These are phyloP conservation scores for Corythaeola cristata DNA, from an alignment of 2,113 vertebrate genomes.

Conservation along the genomic window DNA sequence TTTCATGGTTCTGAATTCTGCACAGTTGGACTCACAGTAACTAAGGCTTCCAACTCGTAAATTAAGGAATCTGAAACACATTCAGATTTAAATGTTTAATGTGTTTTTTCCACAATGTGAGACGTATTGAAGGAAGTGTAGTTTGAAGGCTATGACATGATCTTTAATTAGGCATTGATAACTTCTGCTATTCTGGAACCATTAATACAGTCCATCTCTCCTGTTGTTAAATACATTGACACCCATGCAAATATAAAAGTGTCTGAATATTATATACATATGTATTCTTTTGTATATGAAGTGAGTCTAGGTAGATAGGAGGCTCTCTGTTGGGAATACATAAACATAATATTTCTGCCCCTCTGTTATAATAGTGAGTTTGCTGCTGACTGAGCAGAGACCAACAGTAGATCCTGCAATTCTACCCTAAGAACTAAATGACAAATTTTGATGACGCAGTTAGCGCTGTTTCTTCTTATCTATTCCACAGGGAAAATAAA, in stretches of 20 bases:
- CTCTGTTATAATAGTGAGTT: not conserved
- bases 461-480: not conserved
- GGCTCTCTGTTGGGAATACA: not conserved
- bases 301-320: not conserved
- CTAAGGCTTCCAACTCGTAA: not conserved
- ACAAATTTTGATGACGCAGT: not conserved
- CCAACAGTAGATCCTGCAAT: not conserved
- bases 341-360: not conserved
- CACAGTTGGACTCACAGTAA: not conserved
- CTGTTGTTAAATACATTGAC: not conserved
- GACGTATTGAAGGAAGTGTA: not conserved
- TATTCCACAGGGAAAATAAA: not conserved
- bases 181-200: not conserved
- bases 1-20: not conserved
- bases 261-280: not conserved
- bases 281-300: not conserved
- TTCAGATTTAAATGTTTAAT: not conserved
- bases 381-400: slow-evolving; percentile 1
- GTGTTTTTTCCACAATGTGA: not conserved
- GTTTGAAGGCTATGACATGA: not conserved
- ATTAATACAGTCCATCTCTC: not conserved
- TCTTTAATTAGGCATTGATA: not conserved
- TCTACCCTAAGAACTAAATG: not conserved
- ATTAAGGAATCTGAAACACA: not conserved
- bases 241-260: not conserved